Percentiles rank a stretch among this genome's conserved stretches.
Conservation (phyloP, 1,140 invertebrate species). For the Drosophila ohnishii region DNA sequence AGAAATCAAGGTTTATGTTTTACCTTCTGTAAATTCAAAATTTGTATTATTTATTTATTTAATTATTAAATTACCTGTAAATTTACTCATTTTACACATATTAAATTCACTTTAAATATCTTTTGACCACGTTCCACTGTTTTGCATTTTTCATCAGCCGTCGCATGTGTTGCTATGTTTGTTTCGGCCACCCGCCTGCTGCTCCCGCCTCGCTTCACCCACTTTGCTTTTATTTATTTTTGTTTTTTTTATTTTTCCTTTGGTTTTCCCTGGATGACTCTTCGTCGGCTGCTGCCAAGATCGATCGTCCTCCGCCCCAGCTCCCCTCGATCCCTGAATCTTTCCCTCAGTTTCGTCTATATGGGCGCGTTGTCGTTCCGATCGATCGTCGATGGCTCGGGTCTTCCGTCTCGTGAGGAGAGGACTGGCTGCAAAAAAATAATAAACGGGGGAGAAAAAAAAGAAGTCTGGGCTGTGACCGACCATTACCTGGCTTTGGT, state of each 20-base stretch:
- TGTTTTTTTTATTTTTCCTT: not conserved
- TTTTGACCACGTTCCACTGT: slow-evolving; percentile 19
- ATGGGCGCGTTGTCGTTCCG: slow-evolving; percentile 70
- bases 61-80: not conserved
- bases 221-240: slow-evolving; percentile 49
- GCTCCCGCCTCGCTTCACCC: slow-evolving; percentile 54
- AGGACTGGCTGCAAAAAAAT: slow-evolving; percentile 27
- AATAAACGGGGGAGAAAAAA: slow-evolving; percentile 14
- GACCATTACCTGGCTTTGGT: slow-evolving; percentile 78
- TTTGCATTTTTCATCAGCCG: slow-evolving; percentile 7
- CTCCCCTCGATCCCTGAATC: slow-evolving; percentile 14
- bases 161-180: slow-evolving; percentile 49
- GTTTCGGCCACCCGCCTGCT: slow-evolving; percentile 53
- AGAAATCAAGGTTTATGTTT: not conserved
- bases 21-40: not conserved
- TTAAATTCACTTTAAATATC: too few species aligned
- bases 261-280: slow-evolving; percentile 25
- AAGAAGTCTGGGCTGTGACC: slow-evolving; percentile 54
- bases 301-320: slow-evolving; percentile 62
- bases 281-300: slow-evolving; percentile 62
- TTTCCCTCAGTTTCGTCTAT: slow-evolving; percentile 53
- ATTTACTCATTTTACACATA: not conserved
- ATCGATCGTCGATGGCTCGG: slow-evolving; percentile 73
- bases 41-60: too few species aligned
- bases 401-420: slow-evolving; percentile 29